Evolutionary conservation across 2,888 invertebrate species (phyloP), one percentile per base, ranked within the genome.

Genomic region (Melieria crassipennis): DNA sequence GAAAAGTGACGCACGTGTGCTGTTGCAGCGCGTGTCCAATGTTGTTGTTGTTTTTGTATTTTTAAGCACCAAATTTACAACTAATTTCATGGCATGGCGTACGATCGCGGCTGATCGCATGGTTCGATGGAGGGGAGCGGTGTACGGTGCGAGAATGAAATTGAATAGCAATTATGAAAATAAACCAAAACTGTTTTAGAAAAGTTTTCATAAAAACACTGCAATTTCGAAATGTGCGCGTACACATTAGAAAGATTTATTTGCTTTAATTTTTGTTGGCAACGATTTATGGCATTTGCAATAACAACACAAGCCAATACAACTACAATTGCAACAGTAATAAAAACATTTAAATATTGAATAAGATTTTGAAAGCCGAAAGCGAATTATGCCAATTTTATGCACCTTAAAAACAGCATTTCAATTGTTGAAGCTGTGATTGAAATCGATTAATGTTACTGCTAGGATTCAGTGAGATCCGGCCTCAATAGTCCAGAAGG

Each of bases 231-330:
- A 62, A 48, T 57, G 1, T 11, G 5, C 61, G 42, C 55, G 42
- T 10, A 9, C 50, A 60, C 9, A 65, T 56, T 47, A 62, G 55
- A 30, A 13, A 56, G 63, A 69, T 69, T 69, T 69, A 69, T 70
- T 60, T 65, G 13, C 71, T 55, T 66, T 63, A n/a, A 43, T 63
- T 58, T 16, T 55, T 46, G 13, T 42, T 71, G 71, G 50, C 57
- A 63, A 1, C 60, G 68, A 71, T 71, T 71, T 71, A 68, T 68
- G 48, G 55, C 64, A 64, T 50, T 68, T 67, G 68, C 64, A 67
- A 13, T 60, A 66, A 45, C 62, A 71, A 56, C n/a, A n/a, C n/a
- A n/a, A n/a, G n/a, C n/a, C 63, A 57, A 11, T 42, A 55, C 11
- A 13, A 30, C 30, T 30, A 48, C 48, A 46, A 63, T 3, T 10